A percentile compares a stretch with the other conserved stretches of the same genome.
Conservation (phyloP, 1,140 invertebrate species). For the Cardiocondyla obscurior region DNA sequence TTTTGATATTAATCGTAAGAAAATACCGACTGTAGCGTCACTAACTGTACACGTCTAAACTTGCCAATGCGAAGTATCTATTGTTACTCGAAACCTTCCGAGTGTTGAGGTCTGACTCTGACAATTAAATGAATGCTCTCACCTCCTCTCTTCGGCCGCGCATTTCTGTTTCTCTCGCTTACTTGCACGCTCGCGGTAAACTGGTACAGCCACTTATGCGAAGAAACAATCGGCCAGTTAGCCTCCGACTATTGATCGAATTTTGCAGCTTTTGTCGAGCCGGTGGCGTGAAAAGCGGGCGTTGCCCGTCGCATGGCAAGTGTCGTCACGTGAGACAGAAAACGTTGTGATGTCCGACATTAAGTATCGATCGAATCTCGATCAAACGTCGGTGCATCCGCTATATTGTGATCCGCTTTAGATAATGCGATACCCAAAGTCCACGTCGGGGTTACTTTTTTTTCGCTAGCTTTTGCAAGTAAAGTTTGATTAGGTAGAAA, state of each 20-base stretch:
- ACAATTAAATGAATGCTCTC: constrained; percentile 19
- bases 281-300: constrained; percentile 52
- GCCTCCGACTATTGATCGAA: constrained; percentile 67
- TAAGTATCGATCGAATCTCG: constrained; percentile 18
- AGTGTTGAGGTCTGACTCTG: not conserved
- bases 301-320: constrained; percentile 58
- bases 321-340: not conserved
- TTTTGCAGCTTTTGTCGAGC: constrained; percentile 53
- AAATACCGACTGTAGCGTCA: not conserved
- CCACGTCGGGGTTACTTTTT: not conserved
- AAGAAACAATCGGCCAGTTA: constrained; percentile 63
- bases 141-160: not conserved
- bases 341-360: not conserved
- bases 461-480: not conserved
- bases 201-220: constrained; percentile 37
- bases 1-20: not conserved
- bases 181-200: constrained; percentile 20
- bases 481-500: not conserved
- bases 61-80: not conserved
- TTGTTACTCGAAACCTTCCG: constrained; percentile 13
- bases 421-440: not conserved
- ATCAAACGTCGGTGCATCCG: not conserved
- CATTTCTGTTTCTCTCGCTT: constrained; percentile 10
- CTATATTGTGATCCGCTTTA: not conserved
- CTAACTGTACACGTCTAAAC: not conserved